These are phyloP conservation scores for Wiebesia pumilae DNA, from an alignment of 1,140 invertebrate genomes.

Conservation along the genomic window DNA sequence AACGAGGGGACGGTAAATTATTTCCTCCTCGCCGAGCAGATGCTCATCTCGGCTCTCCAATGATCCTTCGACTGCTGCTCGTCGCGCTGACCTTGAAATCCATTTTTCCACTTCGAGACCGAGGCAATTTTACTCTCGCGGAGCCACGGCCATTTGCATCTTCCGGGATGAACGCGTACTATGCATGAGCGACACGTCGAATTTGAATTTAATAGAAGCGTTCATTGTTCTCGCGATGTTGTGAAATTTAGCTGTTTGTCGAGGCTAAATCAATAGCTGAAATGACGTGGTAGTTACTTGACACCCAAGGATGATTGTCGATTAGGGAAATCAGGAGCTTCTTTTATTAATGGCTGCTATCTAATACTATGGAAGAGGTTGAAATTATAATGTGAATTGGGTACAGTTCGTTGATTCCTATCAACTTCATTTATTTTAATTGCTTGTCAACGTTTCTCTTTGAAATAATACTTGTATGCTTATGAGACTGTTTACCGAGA, in stretches of 20 bases:
- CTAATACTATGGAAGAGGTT: neutral
- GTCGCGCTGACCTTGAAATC: slow-evolving; percentile 49
- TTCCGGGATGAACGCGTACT: too few relatives aligned
- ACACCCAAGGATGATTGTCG: neutral
- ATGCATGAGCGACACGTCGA: too few relatives aligned
- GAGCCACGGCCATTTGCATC: neutral
- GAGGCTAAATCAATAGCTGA: neutral
- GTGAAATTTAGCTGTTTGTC: neutral
- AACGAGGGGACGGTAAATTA: slow-evolving; percentile 41
- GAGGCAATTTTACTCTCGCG: slow-evolving; percentile 36
- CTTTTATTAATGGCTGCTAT: neutral
- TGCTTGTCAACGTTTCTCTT: neutral
- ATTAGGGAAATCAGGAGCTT: neutral
- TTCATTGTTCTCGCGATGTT: neutral
- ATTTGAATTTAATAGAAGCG: neutral
- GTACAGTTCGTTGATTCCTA: neutral
- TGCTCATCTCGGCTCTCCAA: slow-evolving; percentile 23
- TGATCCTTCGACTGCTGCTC: slow-evolving; percentile 1
- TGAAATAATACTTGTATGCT: slow-evolving; percentile 14
- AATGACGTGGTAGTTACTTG: neutral
- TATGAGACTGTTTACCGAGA: neutral
- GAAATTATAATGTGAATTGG: neutral
- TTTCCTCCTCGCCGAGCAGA: slow-evolving; percentile 41
- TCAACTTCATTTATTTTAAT: neutral
- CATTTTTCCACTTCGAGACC: slow-evolving; percentile 47